A percentile compares a stretch with the other conserved stretches of the same genome.
Evolutionary conservation across 2,797 vertebrate genomes (phyloP).

Genomic region (Buphagus erythrorhynchus): DNA sequence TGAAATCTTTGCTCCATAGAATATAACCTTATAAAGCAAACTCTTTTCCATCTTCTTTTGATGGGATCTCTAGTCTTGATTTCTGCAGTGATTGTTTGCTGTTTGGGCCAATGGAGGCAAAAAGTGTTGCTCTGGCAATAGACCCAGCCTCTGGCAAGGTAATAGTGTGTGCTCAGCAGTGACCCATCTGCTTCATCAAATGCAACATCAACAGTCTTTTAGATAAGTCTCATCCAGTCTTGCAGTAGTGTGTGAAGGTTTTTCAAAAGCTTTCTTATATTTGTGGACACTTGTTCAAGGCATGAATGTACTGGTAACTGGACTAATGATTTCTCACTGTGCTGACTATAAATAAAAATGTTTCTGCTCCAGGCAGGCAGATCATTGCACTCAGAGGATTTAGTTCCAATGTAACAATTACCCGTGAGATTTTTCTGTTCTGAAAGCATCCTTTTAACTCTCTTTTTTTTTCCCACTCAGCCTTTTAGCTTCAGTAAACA

Average conservation of each 20-base stretch:
- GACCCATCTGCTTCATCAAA: constrained; percentile 23
- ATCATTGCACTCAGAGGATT: neutral
- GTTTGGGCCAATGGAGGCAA: neutral
- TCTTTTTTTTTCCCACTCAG: neutral
- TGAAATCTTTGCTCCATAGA: neutral
- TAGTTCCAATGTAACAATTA: neutral
- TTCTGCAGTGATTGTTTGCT: neutral
- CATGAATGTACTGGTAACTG: neutral
- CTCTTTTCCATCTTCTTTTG: neutral
- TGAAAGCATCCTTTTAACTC: neutral
- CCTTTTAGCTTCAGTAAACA: neutral
- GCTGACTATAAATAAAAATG: neutral
- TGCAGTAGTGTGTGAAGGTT: neutral
- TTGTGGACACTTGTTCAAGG: neutral
- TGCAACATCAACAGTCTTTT: neutral
- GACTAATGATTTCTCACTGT: constrained; percentile 1
- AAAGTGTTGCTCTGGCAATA: neutral
- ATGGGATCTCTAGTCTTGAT: neutral
- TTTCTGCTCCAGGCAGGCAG: neutral
- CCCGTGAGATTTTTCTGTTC: neutral
- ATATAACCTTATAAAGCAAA: neutral
- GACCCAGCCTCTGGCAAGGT: neutral
- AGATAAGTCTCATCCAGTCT: neutral
- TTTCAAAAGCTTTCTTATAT: neutral
- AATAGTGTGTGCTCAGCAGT: constrained; percentile 20